phyloP scores from a whole-genome alignment of 2,797 vertebrate genomes.

The Darevskia mixta region DNA sequence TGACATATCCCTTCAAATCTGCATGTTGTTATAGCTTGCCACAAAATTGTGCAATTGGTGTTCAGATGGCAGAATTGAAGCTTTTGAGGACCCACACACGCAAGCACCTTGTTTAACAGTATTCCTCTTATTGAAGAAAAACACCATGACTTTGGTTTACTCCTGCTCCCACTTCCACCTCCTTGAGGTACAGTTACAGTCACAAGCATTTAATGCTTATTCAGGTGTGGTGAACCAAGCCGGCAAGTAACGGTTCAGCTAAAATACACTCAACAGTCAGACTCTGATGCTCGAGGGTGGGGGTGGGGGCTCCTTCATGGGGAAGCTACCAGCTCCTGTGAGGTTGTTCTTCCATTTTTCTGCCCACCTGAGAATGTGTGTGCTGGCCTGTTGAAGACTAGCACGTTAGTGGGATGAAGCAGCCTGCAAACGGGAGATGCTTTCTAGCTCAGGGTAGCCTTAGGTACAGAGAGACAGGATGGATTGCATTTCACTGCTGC shows the following conservation, averaged over 20 bases:
- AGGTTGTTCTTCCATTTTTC: not conserved
- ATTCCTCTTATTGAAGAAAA: not conserved
- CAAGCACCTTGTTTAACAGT: not conserved
- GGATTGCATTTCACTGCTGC: constrained; percentile 60
- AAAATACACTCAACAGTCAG: constrained; percentile 37
- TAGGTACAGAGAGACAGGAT: constrained; percentile 46
- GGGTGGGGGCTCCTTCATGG: not conserved
- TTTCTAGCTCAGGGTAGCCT: rapidly evolving
- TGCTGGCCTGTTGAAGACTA: not conserved
- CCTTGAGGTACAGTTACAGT: constrained; percentile 36
- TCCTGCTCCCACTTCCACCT: constrained; percentile 15
- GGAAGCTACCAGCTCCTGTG: constrained; percentile 1
- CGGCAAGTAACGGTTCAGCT: constrained; percentile 51
- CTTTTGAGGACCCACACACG: not conserved
- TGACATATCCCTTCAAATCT: not conserved
- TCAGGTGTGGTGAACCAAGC: constrained; percentile 47
- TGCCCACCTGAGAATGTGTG: not conserved
- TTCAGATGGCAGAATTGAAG: not conserved
- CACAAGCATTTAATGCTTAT: constrained; percentile 37
- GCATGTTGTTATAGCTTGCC: not conserved
- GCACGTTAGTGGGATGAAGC: not conserved
- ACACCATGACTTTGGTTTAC: not conserved
- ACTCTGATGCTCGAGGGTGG: not conserved
- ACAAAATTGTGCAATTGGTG: not conserved
- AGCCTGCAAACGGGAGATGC: rapidly evolving